Percentiles rank a stretch among this genome's conserved stretches.
These are phyloP conservation scores for Blomia tropicalis DNA, from an alignment of 2,888 invertebrate species.

Conservation along the genomic window DNA sequence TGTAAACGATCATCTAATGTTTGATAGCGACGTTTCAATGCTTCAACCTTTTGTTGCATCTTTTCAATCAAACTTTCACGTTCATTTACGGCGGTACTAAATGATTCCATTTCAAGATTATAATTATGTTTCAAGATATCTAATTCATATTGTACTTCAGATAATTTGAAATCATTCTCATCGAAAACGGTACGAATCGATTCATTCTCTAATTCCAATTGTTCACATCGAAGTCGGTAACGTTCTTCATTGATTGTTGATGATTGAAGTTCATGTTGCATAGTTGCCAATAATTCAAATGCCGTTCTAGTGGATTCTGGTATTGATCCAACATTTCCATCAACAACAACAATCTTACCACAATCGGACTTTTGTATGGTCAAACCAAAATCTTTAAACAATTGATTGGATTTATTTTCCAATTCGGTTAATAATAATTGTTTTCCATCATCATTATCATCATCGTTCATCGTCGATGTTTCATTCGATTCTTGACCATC, in stretches of 20 bases:
- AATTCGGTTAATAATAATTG: neutral
- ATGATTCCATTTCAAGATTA: slow-evolving; percentile 16
- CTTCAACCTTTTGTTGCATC: slow-evolving; percentile 6
- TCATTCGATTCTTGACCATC: too few species aligned
- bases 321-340: neutral
- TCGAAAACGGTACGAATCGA: neutral
- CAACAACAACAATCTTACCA: too few species aligned
- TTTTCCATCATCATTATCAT: neutral
- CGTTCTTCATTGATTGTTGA: neutral
- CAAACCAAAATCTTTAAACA: too few species aligned
- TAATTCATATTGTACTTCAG: slow-evolving; percentile 16
- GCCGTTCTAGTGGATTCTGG: neutral
- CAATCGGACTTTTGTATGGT: too few species aligned
- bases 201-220: neutral
- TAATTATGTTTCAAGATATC: slow-evolving; percentile 22
- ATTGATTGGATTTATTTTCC: too few species aligned
- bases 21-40: neutral
- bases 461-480: too few species aligned
- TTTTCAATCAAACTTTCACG: slow-evolving; percentile 19
- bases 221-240: neutral
- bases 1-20: neutral
- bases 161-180: slow-evolving; percentile 5
- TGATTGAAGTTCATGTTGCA: slow-evolving; percentile 5
- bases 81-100: slow-evolving; percentile 14
- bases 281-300: neutral